A percentile compares a stretch with the other conserved stretches of the same genome.
Evolutionary conservation across 1,140 invertebrate genomes (phyloP).

Genomic region (Drosophila pachea): DNA sequence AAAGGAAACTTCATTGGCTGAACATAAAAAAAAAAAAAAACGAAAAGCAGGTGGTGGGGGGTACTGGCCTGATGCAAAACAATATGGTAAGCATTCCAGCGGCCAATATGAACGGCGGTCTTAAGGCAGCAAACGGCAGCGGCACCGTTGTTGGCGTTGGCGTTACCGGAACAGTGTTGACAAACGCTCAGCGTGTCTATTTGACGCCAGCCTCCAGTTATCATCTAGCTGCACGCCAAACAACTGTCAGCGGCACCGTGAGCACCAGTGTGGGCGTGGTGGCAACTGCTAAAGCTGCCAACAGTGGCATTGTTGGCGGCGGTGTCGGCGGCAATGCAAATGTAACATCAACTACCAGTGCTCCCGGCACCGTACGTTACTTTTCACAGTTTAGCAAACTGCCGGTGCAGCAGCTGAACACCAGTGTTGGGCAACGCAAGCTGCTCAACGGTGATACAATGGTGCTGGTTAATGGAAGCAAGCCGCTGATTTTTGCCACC

Average conservation of each 20-base stretch:
- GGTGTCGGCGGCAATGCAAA: slow-evolving; percentile 3
- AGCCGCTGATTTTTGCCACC: slow-evolving; percentile 40
- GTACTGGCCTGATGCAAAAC: slow-evolving; percentile 64
- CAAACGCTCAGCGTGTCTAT: slow-evolving; percentile 59
- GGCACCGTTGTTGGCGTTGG: slow-evolving; percentile 38
- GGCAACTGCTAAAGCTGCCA: slow-evolving; percentile 14
- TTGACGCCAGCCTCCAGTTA: slow-evolving; percentile 46
- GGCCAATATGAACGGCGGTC: slow-evolving; percentile 66
- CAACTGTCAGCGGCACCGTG: background rate
- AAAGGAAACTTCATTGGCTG: too few species aligned
- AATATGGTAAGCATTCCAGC: slow-evolving; percentile 75
- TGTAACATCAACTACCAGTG: slow-evolving; percentile 7
- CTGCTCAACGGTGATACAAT: slow-evolving; percentile 52
- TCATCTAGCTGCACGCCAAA: slow-evolving; percentile 33
- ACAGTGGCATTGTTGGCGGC: slow-evolving; percentile 4
- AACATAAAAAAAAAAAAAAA: background rate
- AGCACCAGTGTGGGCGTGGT: slow-evolving; percentile 15
- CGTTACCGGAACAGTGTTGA: slow-evolving; percentile 49
- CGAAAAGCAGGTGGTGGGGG: background rate
- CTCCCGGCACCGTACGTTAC: slow-evolving; percentile 51
- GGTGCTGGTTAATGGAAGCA: slow-evolving; percentile 56
- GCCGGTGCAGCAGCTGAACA: slow-evolving; percentile 26
- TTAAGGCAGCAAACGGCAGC: slow-evolving; percentile 43
- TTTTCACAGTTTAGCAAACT: slow-evolving; percentile 64
- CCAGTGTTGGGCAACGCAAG: slow-evolving; percentile 43